Percentiles rank a stretch among this genome's conserved stretches.
Evolutionary conservation across 2,888 invertebrate genomes (phyloP).

Genomic region (Pammene fasciana): DNA sequence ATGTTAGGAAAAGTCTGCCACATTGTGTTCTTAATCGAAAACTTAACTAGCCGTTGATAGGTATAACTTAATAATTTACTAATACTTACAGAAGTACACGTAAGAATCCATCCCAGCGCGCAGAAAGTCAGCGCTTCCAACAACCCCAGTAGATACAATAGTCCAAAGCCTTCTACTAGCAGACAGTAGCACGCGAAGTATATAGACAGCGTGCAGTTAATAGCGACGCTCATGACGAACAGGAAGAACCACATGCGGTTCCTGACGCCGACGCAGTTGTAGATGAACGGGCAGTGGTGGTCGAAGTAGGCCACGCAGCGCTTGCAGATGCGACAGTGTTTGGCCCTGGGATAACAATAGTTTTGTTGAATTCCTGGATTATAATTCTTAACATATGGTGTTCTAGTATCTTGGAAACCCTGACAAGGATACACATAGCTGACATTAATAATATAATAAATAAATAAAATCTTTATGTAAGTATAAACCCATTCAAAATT

Average conservation of each 20-base stretch:
- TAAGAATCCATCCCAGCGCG: slow-evolving; percentile 93
- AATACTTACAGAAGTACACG: slow-evolving; percentile 91
- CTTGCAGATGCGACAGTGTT: slow-evolving; percentile 96
- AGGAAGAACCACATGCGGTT: slow-evolving; percentile 97
- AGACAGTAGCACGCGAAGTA: slow-evolving; percentile 94
- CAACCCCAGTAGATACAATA: slow-evolving; percentile 92
- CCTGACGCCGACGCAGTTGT: slow-evolving; percentile 95
- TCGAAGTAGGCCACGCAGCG: slow-evolving; percentile 95
- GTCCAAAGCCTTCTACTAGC: slow-evolving; percentile 91
- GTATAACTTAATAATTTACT: too few species aligned
- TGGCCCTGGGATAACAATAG: slow-evolving; percentile 86
- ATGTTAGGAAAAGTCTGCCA: too few species aligned
- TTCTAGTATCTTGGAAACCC: too few species aligned
- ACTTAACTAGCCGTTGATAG: too few species aligned
- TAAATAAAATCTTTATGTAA: too few species aligned
- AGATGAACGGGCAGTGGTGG: slow-evolving; percentile 97
- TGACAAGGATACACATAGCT: too few species aligned
- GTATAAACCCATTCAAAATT: too few species aligned
- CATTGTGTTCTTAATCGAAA: too few species aligned
- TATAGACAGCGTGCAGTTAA: slow-evolving; percentile 93
- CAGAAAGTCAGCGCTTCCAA: slow-evolving; percentile 93
- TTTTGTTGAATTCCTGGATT: slow-evolving; percentile 77
- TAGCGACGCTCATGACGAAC: slow-evolving; percentile 93
- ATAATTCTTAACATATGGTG: too few species aligned
- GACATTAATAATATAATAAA: too few species aligned